Percentiles rank a stretch among this genome's conserved stretches.
These are phyloP conservation scores for Anableps anableps DNA, from an alignment of 2,797 vertebrate species.

Conservation along the genomic window DNA sequence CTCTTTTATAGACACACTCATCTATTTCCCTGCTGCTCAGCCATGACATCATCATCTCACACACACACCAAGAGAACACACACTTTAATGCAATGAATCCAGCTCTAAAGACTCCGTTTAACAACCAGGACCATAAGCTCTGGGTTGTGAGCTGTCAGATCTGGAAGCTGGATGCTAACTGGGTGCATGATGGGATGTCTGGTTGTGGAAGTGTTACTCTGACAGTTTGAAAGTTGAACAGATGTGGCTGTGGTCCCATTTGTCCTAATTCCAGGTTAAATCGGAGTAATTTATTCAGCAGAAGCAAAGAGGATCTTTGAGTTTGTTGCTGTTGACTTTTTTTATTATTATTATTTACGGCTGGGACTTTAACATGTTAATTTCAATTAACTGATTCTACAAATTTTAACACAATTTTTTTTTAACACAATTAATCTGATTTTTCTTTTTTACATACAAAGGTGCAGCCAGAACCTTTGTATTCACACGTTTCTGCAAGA, in stretches of 20 bases:
- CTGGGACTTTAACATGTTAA: too few relatives aligned
- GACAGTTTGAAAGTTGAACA: background rate
- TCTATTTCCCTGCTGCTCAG: background rate
- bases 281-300: background rate
- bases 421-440: too few relatives aligned
- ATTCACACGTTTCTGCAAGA: too few relatives aligned
- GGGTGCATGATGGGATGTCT: background rate
- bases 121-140: background rate
- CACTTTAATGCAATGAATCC: background rate
- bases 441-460: too few relatives aligned
- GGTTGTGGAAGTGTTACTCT: background rate
- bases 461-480: too few relatives aligned
- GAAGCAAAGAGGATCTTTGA: background rate
- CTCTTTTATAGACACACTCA: background rate
- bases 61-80: background rate
- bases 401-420: too few relatives aligned
- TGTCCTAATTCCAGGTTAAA: background rate
- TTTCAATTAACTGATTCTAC: background rate
- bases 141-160: background rate
- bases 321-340: background rate
- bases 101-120: too few relatives aligned
- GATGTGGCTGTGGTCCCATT: background rate
- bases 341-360: too few relatives aligned
- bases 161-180: background rate
- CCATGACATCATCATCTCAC: constrained; percentile 4